phyloP scores from a whole-genome alignment of 2,888 invertebrate genomes.

The Eupsilia transversa region DNA sequence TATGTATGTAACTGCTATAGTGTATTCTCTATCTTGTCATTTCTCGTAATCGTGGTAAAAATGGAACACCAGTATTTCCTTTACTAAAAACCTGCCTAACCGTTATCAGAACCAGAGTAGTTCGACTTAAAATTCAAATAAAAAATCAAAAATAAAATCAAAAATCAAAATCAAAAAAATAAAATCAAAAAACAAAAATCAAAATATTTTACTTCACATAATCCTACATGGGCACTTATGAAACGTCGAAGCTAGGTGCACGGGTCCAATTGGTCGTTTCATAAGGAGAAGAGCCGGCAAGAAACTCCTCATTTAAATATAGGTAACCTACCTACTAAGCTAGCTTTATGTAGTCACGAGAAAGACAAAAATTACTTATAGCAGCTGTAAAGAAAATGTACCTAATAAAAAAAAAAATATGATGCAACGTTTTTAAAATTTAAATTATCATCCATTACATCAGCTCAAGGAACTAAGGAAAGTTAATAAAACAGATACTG shows the following conservation, averaged over 20 bases:
- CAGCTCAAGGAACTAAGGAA: slow-evolving; percentile 34
- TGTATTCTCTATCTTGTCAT: background rate
- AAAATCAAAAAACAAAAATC: no score
- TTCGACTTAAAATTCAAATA: no score
- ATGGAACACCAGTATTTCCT: background rate
- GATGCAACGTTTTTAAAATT: slow-evolving; percentile 23
- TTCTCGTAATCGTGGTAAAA: background rate
- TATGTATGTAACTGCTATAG: background rate
- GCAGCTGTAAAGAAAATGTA: background rate
- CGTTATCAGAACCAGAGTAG: background rate
- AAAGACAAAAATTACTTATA: background rate
- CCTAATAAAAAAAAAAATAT: background rate
- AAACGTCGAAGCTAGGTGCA: no score
- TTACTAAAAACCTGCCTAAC: background rate
- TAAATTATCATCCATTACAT: slow-evolving; percentile 38
- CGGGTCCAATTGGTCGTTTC: no score
- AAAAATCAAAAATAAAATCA: no score
- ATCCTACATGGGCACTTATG: no score
- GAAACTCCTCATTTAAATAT: no score
- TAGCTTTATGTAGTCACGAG: background rate
- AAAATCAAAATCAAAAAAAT: no score
- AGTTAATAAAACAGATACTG: slow-evolving; percentile 57
- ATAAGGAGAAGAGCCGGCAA: no score
- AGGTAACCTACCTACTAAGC: background rate
- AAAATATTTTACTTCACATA: no score